phyloP scores from a whole-genome alignment of 2,113 vertebrate genomes.

The Zosterops hypoxanthus region DNA sequence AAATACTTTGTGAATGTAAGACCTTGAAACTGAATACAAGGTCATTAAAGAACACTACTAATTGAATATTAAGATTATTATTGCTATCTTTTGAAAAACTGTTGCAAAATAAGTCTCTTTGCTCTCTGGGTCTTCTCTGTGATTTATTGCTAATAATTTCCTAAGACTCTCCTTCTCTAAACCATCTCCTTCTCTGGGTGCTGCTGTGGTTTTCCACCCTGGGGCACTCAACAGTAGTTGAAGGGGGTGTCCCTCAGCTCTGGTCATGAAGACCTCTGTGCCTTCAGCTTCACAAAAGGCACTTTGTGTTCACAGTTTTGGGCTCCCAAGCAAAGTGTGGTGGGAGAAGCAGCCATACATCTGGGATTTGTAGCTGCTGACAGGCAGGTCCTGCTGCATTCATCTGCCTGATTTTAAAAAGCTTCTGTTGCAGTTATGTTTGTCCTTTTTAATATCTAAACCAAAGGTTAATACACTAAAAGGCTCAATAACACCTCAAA shows the following conservation, averaged over 20 bases:
- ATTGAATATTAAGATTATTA: not conserved
- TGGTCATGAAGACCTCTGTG: not conserved
- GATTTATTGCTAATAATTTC: not conserved
- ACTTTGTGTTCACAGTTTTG: not conserved
- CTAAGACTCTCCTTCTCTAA: not conserved
- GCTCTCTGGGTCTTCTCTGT: not conserved
- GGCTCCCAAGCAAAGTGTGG: not conserved
- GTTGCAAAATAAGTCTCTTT: not conserved
- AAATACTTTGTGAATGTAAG: not conserved
- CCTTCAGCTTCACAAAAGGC: constrained; percentile 1
- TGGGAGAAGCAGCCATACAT: not conserved
- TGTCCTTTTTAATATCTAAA: not conserved
- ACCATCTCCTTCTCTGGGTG: not conserved
- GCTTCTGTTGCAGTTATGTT: not conserved
- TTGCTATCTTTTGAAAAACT: not conserved
- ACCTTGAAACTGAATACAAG: not conserved
- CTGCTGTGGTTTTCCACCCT: not conserved
- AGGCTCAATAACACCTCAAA: not conserved
- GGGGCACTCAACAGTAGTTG: not conserved
- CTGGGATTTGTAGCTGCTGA: not conserved
- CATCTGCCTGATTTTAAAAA: not conserved
- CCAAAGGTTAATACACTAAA: not conserved
- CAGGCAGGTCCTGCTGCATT: not conserved
- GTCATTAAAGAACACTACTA: not conserved
- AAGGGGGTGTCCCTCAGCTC: not conserved